Conservation (phyloP, 1,140 invertebrate genomes). For the Radopholus similis region DNA sequence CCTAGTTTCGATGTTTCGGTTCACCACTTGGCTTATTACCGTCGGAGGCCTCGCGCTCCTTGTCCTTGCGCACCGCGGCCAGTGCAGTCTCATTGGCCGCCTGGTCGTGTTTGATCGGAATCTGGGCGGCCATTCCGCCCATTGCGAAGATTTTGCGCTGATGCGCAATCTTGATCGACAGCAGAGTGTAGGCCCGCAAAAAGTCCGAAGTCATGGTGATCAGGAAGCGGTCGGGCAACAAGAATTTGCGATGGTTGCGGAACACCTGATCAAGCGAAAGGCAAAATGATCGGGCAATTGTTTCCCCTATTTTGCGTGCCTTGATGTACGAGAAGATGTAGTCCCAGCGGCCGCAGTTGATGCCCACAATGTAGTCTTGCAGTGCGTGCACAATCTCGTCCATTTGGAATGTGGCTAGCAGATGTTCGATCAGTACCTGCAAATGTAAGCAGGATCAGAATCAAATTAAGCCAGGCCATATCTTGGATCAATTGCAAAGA, state of each 20-base stretch:
- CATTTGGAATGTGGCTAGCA: slow-evolving; percentile 67
- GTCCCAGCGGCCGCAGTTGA: slow-evolving; percentile 76
- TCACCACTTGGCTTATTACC: slow-evolving; percentile 19
- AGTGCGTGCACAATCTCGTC: slow-evolving; percentile 71
- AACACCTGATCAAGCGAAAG: slow-evolving; percentile 32
- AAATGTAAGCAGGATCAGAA: neutral
- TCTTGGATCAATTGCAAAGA: no score
- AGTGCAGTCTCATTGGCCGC: slow-evolving; percentile 51
- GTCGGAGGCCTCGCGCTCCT: slow-evolving; percentile 61
- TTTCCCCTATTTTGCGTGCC: slow-evolving; percentile 61
- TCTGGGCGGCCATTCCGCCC: slow-evolving; percentile 70
- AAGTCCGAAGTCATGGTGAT: slow-evolving; percentile 67
- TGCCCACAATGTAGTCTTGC: slow-evolving; percentile 69
- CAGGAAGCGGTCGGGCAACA: slow-evolving; percentile 70
- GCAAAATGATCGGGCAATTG: slow-evolving; percentile 62
- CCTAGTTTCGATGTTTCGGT: no score
- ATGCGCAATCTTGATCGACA: slow-evolving; percentile 69
- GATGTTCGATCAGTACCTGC: slow-evolving; percentile 70
- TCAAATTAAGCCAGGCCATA: no score
- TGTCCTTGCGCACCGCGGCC: slow-evolving; percentile 53
- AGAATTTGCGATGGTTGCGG: slow-evolving; percentile 65
- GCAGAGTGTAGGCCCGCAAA: slow-evolving; percentile 67
- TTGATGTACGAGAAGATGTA: slow-evolving; percentile 72
- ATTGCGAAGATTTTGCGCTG: slow-evolving; percentile 68
- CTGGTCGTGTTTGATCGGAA: slow-evolving; percentile 62